A percentile compares a stretch with the other conserved stretches of the same genome.
These are phyloP conservation scores for Aradophagus sp. DNA, from an alignment of 1,140 invertebrate species.

Conservation along the genomic window DNA sequence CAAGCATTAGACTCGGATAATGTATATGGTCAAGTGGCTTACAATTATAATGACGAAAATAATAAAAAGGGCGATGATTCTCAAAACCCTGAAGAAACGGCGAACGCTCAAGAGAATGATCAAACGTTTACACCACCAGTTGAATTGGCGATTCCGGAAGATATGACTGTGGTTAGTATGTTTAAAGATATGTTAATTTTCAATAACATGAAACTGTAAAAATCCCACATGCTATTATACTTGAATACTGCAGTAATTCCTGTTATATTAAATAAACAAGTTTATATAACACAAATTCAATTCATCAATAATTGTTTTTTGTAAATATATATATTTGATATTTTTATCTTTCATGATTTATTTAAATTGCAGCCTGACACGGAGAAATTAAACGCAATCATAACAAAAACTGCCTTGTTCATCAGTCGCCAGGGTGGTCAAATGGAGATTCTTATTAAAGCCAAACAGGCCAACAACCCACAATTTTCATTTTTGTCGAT, in stretches of 20 bases:
- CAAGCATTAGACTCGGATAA: conserved; percentile 81
- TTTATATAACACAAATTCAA: no score
- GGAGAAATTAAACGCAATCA: conserved; percentile 93
- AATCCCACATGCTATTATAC: no score
- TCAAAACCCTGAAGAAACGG: conserved; percentile 66
- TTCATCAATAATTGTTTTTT: background rate
- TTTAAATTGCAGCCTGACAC: conserved; percentile 84
- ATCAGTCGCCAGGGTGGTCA: conserved; percentile 94
- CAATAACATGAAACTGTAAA: no score
- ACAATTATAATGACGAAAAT: conserved; percentile 83
- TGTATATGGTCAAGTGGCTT: conserved; percentile 86
- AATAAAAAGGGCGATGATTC: conserved; percentile 66
- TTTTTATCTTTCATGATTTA: background rate
- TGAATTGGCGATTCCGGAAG: conserved; percentile 82
- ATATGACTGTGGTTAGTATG: conserved; percentile 82
- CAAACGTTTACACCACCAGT: conserved; percentile 82
- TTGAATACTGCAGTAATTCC: no score
- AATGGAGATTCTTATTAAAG: conserved; percentile 98
- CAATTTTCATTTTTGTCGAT: conserved; percentile 96
- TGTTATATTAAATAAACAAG: background rate
- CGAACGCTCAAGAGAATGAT: conserved; percentile 77
- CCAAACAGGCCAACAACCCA: conserved; percentile 94
- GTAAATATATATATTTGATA: background rate
- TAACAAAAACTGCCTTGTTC: conserved; percentile 97
- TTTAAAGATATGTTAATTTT: no score